A percentile compares a stretch with the other conserved stretches of the same genome.
These are phyloP conservation scores for Polyommatus icarus DNA, from an alignment of 2,888 invertebrate species.

Conservation along the genomic window DNA sequence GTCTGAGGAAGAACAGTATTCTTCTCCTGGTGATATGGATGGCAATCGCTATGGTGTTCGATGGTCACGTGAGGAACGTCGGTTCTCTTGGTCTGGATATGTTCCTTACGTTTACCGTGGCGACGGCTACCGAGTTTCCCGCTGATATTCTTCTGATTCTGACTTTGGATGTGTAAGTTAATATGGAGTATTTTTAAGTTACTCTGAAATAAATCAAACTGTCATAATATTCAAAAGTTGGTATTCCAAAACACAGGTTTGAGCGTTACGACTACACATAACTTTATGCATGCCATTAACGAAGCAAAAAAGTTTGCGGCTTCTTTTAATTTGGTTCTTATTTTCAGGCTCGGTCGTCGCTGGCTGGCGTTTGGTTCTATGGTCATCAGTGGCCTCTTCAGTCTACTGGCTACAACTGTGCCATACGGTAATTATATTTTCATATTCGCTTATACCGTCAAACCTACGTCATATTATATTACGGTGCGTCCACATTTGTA, in stretches of 20 bases:
- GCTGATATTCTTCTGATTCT: conserved; percentile 89
- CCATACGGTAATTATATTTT: conserved; percentile 79
- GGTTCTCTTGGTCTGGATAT: conserved; percentile 89
- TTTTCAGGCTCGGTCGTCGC: conserved; percentile 85
- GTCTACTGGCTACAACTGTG: conserved; percentile 86
- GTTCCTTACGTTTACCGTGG: conserved; percentile 91
- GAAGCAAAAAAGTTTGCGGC: background rate
- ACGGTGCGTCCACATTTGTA: too few species aligned
- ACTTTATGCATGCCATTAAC: background rate
- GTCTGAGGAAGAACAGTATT: conserved; percentile 85
- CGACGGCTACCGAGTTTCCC: conserved; percentile 90
- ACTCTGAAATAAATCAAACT: background rate
- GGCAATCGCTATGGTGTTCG: conserved; percentile 91
- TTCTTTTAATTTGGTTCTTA: conserved; percentile 29
- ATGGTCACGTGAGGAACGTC: conserved; percentile 93
- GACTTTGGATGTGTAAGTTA: conserved; percentile 80
- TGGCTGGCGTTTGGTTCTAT: conserved; percentile 92
- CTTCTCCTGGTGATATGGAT: conserved; percentile 91
- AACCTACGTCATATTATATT: too few species aligned
- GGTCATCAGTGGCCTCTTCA: conserved; percentile 88
- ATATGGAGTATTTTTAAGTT: background rate
- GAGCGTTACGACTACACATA: too few species aligned
- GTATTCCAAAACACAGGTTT: too few species aligned
- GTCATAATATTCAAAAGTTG: too few species aligned
- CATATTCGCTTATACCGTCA: background rate